Conservation (phyloP, 2,797 vertebrate genomes). For the Mus spretus region DNA sequence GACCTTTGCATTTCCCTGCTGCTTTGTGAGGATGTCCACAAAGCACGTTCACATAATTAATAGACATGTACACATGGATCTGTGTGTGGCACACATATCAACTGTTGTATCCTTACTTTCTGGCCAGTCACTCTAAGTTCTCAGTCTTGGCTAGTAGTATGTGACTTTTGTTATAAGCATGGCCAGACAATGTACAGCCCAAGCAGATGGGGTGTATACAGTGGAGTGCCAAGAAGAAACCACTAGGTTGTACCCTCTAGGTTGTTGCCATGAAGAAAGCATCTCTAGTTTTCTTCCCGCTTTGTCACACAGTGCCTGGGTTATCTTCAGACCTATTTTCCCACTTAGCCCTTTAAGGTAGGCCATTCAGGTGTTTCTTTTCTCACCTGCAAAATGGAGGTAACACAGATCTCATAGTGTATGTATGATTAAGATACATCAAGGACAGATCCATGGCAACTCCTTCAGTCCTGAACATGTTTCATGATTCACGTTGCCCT, state of each 20-base stretch:
- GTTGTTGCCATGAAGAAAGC: too few relatives aligned
- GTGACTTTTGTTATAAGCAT: neutral
- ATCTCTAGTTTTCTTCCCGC: too few relatives aligned
- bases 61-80: too few relatives aligned
- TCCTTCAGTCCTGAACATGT: neutral
- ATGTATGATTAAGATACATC: neutral
- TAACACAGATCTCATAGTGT: neutral
- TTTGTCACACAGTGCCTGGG: neutral
- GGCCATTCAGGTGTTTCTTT: neutral
- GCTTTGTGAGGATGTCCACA: neutral
- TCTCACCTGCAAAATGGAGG: neutral
- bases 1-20: neutral
- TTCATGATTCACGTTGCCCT: neutral
- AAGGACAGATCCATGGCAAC: too few relatives aligned
- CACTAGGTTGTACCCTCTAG: neutral
- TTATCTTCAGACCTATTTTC: neutral
- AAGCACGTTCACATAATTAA: accelerated
- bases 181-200: neutral
- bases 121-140: neutral
- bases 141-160: neutral
- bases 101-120: neutral
- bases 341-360: neutral
- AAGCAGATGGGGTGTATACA: neutral
- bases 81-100: neutral
- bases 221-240: neutral